Evolutionary conservation across 2,113 vertebrate species (phyloP).

Genomic region (Notarius quadriscutis): DNA sequence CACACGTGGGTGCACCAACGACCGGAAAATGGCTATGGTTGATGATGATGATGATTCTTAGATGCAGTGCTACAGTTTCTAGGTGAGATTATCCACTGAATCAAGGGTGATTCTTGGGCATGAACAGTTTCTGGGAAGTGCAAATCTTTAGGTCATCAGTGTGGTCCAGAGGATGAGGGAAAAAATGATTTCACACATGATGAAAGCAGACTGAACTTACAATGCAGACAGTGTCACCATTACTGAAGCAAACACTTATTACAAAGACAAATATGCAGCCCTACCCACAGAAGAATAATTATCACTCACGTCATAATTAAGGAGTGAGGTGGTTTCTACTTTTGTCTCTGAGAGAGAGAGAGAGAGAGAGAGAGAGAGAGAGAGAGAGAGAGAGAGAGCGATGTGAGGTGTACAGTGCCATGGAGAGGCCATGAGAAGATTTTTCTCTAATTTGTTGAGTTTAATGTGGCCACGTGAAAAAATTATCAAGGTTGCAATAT

Average conservation of each 20-base stretch:
- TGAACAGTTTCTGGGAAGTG: background rate
- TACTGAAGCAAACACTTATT: background rate
- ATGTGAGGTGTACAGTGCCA: background rate
- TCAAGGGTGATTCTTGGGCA: background rate
- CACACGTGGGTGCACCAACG: too few species aligned
- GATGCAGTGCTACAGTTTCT: background rate
- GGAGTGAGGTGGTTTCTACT: background rate
- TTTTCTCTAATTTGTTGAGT: background rate
- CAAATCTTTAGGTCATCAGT: background rate
- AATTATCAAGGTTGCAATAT: background rate
- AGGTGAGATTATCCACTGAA: background rate
- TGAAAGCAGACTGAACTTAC: background rate
- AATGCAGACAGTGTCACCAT: background rate
- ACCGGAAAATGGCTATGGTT: too few species aligned
- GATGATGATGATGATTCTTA: background rate
- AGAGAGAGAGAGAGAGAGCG: background rate
- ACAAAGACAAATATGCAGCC: constrained; percentile 11
- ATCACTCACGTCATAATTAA: constrained; percentile 8
- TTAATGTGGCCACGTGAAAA: background rate
- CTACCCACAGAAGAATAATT: constrained; percentile 4
- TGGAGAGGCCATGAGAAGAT: background rate
- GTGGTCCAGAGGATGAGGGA: background rate
- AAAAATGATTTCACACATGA: background rate
- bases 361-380: background rate
- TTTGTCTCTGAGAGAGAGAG: background rate